These are phyloP conservation scores for Erinaceus europaeus DNA, from an alignment of 2,113 vertebrate genomes.

Conservation along the genomic window DNA sequence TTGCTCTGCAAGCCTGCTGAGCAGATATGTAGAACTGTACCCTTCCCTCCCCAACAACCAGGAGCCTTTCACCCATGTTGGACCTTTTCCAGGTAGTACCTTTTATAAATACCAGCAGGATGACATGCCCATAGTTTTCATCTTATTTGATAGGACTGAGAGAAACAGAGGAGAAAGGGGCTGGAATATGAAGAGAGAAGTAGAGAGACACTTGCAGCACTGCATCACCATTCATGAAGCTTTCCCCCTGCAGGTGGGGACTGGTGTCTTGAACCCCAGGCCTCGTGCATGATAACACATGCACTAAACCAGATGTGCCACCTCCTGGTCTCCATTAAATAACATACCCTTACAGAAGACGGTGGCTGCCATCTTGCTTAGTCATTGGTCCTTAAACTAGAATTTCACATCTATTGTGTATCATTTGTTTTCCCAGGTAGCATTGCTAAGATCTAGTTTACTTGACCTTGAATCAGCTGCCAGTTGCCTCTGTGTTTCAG, in stretches of 20 bases:
- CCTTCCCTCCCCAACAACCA: not conserved
- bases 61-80: not conserved
- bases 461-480: not conserved
- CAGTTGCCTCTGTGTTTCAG: not conserved
- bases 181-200: too few species aligned
- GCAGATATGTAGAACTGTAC: not conserved
- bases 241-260: too few species aligned
- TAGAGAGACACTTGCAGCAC: too few species aligned
- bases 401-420: not conserved
- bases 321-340: too few species aligned
- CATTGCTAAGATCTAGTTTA: not conserved
- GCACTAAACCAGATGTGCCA: too few species aligned
- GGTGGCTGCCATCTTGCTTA: not conserved
- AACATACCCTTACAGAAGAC: too few species aligned
- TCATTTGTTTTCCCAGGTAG: not conserved
- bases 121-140: not conserved
- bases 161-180: too few species aligned
- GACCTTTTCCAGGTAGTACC: not conserved
- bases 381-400: not conserved
- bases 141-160: too few species aligned
- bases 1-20: not conserved
- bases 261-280: too few species aligned
- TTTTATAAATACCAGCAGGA: not conserved
- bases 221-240: too few species aligned
- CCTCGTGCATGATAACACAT: too few species aligned